These are phyloP conservation scores for Isaurus tuberculatus DNA, from an alignment of 92 coral and sea anemone genomes.

Conservation along the genomic window DNA sequence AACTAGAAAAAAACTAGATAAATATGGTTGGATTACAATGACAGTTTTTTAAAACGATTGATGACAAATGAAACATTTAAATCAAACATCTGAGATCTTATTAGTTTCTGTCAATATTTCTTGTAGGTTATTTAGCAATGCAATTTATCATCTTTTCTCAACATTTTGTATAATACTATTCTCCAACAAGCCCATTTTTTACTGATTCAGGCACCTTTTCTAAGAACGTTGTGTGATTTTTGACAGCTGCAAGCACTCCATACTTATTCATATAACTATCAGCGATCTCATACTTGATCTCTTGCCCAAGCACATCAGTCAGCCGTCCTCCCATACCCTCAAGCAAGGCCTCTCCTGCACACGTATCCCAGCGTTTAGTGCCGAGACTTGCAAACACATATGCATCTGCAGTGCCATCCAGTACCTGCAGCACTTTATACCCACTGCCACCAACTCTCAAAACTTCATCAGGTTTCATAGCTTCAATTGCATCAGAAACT, in stretches of 20 bases:
- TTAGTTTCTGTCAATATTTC: too few species aligned
- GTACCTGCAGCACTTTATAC: conserved; percentile 80
- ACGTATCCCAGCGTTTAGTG: conserved; percentile 97
- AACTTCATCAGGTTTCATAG: conserved; percentile 91
- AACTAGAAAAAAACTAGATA: too few species aligned
- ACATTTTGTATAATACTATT: not conserved
- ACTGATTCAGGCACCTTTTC: conserved; percentile 85
- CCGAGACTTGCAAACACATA: conserved; percentile 96
- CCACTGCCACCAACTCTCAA: conserved; percentile 93
- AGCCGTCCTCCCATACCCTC: conserved; percentile 87
- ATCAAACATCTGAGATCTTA: too few species aligned
- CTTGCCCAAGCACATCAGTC: conserved; percentile 87
- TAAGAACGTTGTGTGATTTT: conserved; percentile 75
- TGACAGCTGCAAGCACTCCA: conserved; percentile 86
- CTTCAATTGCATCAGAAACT: conserved; percentile 83
- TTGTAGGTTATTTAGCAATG: too few species aligned
- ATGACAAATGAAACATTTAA: too few species aligned
- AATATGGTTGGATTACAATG: too few species aligned
- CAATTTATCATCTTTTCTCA: not conserved
- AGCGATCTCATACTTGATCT: conserved; percentile 76
- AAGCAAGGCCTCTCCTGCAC: conserved; percentile 96
- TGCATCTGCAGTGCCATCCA: conserved; percentile 92
- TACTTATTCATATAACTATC: conserved; percentile 74
- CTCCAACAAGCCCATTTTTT: conserved; percentile 58
- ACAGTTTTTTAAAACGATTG: too few species aligned